Evolutionary conservation across 92 coral and sea anemone genomes (phyloP), one percentile per base, ranked within the genome.

Genomic region (Palythoa caribaeorum): DNA sequence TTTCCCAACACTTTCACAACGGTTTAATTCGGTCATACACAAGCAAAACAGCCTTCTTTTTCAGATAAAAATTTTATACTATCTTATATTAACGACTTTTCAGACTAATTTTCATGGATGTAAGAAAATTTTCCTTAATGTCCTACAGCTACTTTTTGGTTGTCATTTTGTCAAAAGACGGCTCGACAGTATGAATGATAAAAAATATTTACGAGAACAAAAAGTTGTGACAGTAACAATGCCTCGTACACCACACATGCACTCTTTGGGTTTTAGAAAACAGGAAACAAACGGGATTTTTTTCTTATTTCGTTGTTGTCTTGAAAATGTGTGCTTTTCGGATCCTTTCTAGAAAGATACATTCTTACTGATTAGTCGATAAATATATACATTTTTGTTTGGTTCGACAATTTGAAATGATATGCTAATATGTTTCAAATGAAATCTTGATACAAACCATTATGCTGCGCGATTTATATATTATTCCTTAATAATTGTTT

Each of bases 401-500:
- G 76, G 13, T 3, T 66, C 19, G 57, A 40, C 86, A 62, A 81
- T 65, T 81, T 35, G 85, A 81, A 81, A 89, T 68, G 90, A 90
- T 93, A 95, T 95, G 98, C 89, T 93, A 95, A 95, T 95, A 84
- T 87, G 91, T 38, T 85, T 91, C 87, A 84, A 89, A 93, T 91
- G 91, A 90, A 83, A 92, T 83, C 92, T 91, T 87, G 92, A 86
- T 88, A 90, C 92, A 66, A 80, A 69, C 91, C 89, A 91, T 93
- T 94, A 87, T 89, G 69, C 59, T 62, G 84, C 76, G 76, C 93
- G 78, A 92, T 95, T 95, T 89, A 89, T 91, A 94, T 96, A 91
- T 93, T 94, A 94, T 95, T 93, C 89, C 19, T 86, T 92, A 83
- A 95, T 93, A 93, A 91, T 89, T 95, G 92, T 93, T 95, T 95